phyloP scores from a whole-genome alignment of 2,888 invertebrate genomes.

The Coelinius sp. region DNA sequence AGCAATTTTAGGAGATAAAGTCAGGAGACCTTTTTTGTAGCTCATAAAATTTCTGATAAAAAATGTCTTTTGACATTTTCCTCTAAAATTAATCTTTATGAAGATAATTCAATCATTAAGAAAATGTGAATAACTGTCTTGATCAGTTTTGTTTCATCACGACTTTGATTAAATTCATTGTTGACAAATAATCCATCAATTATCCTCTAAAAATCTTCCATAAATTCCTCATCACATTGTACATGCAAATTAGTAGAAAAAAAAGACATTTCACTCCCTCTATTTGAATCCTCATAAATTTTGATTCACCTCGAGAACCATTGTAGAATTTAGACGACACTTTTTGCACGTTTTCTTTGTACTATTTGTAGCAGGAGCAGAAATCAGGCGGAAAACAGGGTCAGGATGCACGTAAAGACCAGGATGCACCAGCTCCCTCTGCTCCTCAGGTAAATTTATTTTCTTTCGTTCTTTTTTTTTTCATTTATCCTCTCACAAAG shows the following conservation, averaged over 20 bases:
- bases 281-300: neutral
- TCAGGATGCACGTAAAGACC: slow-evolving; percentile 64
- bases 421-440: slow-evolving; percentile 64
- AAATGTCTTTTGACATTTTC: no score
- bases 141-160: no score
- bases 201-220: neutral
- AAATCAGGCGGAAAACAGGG: slow-evolving; percentile 48
- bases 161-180: no score
- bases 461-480: slow-evolving; percentile 55
- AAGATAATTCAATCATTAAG: no score
- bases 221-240: neutral
- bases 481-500: slow-evolving; percentile 15
- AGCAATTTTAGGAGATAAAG: no score
- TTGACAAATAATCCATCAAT: neutral
- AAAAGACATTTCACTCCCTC: neutral
- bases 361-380: slow-evolving; percentile 69
- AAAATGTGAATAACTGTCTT: no score
- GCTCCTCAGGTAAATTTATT: slow-evolving; percentile 65
- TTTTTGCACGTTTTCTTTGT: slow-evolving; percentile 66
- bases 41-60: no score
- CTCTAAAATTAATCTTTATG: no score
- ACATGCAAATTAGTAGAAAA: slow-evolving; percentile 1
- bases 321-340: slow-evolving; percentile 64
- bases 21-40: no score
- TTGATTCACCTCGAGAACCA: slow-evolving; percentile 36